Evolutionary conservation across 2,888 invertebrate genomes (phyloP), one percentile per base, ranked within the genome.

Genomic region (Drosophila prolongata): DNA sequence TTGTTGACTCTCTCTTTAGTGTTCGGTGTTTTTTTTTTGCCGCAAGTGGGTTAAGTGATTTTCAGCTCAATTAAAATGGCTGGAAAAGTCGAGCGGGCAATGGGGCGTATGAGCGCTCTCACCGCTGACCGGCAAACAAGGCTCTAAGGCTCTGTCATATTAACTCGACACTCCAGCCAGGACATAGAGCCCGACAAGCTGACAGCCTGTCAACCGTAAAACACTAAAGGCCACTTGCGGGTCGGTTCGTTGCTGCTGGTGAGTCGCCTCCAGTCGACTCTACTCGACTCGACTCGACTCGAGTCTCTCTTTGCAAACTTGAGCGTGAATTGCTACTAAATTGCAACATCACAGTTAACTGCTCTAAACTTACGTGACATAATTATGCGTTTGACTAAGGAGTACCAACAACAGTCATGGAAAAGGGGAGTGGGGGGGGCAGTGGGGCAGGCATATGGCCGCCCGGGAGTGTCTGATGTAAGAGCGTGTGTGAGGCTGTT

Each of bases 281-380:
- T 13, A 30, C 13, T 10, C 13, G 37, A 38, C 57, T 37, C 13
- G 37, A n/a, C 14, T 27, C 35, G 34, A 67, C 24, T 38, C 40
- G 71, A 70, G 58, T 57, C 66, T 70, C 71, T 57, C 66, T 57
- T 66, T 83, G 58, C 60, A 75, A 67, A 74, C 67, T 81, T 77
- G 74, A 74, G 70, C 80, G 84, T 78, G 72, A 85, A 89, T 81
- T 76, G 89, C 89, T 72, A 81, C 86, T 89, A 77, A 74, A 89
- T 85, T 87, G 89, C 89, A 86, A 88, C 88, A 88, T 77, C 75
- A 69, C 79, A 85, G 84, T 82, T 89, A 85, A 85, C 84, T 89
- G 83, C 89, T 88, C 80, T 86, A 79, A 88, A 89, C 90, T 85
- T 89, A 85, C 85, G 85, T 85, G 84, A 85, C 89, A 89, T 85